A percentile compares a stretch with the other conserved stretches of the same genome.
Evolutionary conservation across 2,797 vertebrate genomes (phyloP).

Genomic region (Gymnocypris eckloni): DNA sequence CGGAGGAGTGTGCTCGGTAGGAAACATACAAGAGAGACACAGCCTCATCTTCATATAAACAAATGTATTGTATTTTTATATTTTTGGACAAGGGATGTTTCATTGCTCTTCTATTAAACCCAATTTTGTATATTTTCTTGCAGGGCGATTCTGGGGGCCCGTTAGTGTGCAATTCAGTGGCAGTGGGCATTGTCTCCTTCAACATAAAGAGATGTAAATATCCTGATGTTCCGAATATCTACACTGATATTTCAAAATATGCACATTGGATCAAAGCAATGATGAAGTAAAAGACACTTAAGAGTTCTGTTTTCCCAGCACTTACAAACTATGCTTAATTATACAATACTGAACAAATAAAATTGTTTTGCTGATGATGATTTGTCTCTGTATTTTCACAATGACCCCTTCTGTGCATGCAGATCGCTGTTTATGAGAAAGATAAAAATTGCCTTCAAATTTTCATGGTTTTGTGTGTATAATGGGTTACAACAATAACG

Average conservation of each 20-base stretch:
- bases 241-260: not conserved
- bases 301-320: not conserved
- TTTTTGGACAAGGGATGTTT: not conserved
- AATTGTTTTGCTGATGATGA: not conserved
- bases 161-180: not conserved
- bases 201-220: not conserved
- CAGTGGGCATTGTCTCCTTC: not conserved
- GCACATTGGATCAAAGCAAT: not conserved
- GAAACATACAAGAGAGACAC: not conserved
- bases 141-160: not conserved
- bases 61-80: no score
- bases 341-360: not conserved
- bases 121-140: not conserved
- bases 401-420: not conserved
- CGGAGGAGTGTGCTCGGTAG: conserved; percentile 34
- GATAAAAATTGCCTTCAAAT: not conserved
- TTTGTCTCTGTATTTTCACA: not conserved
- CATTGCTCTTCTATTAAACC: not conserved
- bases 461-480: not conserved
- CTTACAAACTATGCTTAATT: not conserved
- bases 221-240: conserved; percentile 10
- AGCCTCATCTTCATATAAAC: not conserved
- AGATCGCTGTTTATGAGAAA: not conserved
- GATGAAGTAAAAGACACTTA: not conserved
- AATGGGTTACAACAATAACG: not conserved